Percentiles rank a stretch among this genome's conserved stretches.
These are phyloP conservation scores for Hesperia comma DNA, from an alignment of 2,888 invertebrate species.

Conservation along the genomic window DNA sequence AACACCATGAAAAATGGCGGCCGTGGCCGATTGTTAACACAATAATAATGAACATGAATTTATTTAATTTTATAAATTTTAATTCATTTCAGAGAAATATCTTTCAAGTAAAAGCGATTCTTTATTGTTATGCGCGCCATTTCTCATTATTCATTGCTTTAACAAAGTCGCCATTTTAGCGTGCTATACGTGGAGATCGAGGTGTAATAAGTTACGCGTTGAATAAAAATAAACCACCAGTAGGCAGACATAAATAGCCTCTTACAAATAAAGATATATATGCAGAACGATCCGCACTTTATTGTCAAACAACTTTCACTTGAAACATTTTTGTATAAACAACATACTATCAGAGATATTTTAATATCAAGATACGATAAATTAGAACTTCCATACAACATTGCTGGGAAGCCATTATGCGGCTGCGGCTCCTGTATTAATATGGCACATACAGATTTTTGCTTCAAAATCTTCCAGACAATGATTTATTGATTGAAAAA, in stretches of 20 bases:
- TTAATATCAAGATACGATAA: slow-evolving; percentile 57
- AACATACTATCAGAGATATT: slow-evolving; percentile 82
- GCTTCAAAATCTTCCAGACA: slow-evolving; percentile 24
- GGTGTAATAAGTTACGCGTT: slow-evolving; percentile 49
- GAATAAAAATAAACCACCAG: slow-evolving; percentile 70
- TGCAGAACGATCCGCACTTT: slow-evolving; percentile 69
- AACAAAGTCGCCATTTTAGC: slow-evolving; percentile 50
- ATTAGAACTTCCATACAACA: slow-evolving; percentile 60
- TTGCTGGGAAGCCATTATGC: slow-evolving; percentile 83
- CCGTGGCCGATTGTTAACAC: slow-evolving; percentile 44
- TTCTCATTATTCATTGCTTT: slow-evolving; percentile 42
- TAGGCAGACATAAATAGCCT: slow-evolving; percentile 51
- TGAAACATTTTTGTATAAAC: slow-evolving; percentile 66
- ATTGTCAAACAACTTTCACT: slow-evolving; percentile 75
- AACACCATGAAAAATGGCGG: slow-evolving; percentile 45
- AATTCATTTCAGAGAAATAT: slow-evolving; percentile 46
- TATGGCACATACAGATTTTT: slow-evolving; percentile 48
- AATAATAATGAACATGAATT: slow-evolving; percentile 43
- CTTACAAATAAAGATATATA: slow-evolving; percentile 60
- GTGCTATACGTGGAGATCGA: slow-evolving; percentile 58
- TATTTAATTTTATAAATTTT: slow-evolving; percentile 39
- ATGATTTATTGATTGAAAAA: not conserved
- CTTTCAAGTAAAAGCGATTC: slow-evolving; percentile 56
- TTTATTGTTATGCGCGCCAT: slow-evolving; percentile 52
- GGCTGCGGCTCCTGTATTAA: slow-evolving; percentile 49